Base-by-base conservation (phyloP, 1,140 invertebrate genomes). In the Drosophila carrolli region DNA sequence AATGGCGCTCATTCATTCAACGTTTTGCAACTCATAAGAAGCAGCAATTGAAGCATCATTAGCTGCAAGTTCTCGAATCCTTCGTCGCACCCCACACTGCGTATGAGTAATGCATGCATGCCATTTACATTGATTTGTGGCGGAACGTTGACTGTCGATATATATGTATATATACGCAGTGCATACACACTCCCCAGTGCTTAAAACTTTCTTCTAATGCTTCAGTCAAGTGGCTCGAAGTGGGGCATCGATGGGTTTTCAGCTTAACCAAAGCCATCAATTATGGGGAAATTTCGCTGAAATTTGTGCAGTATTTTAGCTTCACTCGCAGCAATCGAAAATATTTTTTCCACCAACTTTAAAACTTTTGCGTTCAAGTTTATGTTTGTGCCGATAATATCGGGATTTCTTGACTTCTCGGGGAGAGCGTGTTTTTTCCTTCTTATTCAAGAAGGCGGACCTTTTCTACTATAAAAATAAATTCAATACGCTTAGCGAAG, bases 101-200 rank as follows among this genome's bases (percentile, higher is more conserved):
- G 83, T 88, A 88, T 89, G 83, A 89, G 83, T 88, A 88, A 88
- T 88, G 84, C 73, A 88, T 89, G 83, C 83, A 83, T 77, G 77
- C 79, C 79, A 86, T 86, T 86, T 73, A 88, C 83, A 86, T 86
- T 89, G 83, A 86, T 86, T 86, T 86, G 70, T 74, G 75, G 62
- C 68, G 68, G 53, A 58, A 51, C 57, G 32, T 44, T 44, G 55
- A 40, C 67, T 58, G 60, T 35, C 53, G 43, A 55, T 56, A 53
- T 43, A 48, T 38, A 50, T 23, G 38, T 44, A 32, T 11, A 44
- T 23, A 59, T 44, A 54, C 37, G 16, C 46, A 37, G 38, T 4
- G 13, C 11, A 10, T 13, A 16, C 40, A 56, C 14, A 41, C 14
- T n/a, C 9, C n/a, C 29, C 29, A 48, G 51, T 35, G 51, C 43